These are phyloP conservation scores for Geotrypetes seraphini DNA, from an alignment of 2,797 vertebrate genomes.

Conservation along the genomic window DNA sequence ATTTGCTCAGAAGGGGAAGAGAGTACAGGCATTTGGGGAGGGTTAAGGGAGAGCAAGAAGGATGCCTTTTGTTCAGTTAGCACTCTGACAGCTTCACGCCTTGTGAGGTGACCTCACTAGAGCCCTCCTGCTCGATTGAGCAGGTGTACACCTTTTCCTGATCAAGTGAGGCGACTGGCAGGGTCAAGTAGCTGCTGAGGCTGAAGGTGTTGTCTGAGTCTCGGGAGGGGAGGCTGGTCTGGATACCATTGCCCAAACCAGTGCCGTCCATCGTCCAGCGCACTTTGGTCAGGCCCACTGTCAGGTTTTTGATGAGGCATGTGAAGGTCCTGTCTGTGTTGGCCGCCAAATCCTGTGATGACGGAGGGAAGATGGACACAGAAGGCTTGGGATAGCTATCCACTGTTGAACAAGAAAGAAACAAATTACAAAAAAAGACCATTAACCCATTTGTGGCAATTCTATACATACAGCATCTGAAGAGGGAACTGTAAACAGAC, in stretches of 20 bases:
- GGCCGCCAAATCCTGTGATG: constrained; percentile 21
- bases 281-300: constrained; percentile 29
- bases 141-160: neutral
- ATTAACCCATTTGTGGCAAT: too few relatives aligned
- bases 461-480: too few relatives aligned
- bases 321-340: constrained; percentile 24
- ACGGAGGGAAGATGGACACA: neutral
- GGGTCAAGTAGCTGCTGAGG: constrained; percentile 40
- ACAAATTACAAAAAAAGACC: too few relatives aligned
- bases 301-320: constrained; percentile 32
- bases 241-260: constrained; percentile 28
- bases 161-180: constrained; percentile 30
- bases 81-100: neutral
- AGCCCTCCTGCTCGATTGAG: neutral
- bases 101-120: neutral
- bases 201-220: constrained; percentile 35
- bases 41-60: too few relatives aligned
- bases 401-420: too few relatives aligned
- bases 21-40: too few relatives aligned
- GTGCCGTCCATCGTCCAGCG: constrained; percentile 34
- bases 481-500: too few relatives aligned
- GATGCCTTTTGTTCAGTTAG: too few relatives aligned
- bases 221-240: constrained; percentile 28
- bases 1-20: too few relatives aligned
- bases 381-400: neutral